Evolutionary conservation across 1,140 invertebrate genomes (phyloP).

Genomic region (Cotesia chilonis): DNA sequence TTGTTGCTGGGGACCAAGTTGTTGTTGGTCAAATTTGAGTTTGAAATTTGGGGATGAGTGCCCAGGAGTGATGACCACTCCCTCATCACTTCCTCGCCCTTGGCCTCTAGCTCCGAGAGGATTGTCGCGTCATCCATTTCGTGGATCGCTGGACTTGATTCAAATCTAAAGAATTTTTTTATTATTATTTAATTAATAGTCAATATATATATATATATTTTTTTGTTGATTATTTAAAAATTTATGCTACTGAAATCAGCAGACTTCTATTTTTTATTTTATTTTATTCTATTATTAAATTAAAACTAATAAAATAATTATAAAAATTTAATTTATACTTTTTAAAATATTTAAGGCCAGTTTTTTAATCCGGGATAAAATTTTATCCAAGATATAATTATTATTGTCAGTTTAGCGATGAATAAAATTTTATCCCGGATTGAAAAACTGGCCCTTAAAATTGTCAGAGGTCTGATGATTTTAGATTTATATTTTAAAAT

Average conservation of each 20-base stretch:
- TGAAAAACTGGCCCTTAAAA: too few relatives aligned
- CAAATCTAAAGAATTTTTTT: slow-evolving; percentile 53
- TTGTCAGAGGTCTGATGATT: too few relatives aligned
- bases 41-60: slow-evolving; percentile 55
- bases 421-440: too few relatives aligned
- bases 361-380: too few relatives aligned
- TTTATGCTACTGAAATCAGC: slow-evolving; percentile 62
- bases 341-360: too few relatives aligned
- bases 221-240: slow-evolving; percentile 48
- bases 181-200: background rate
- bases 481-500: background rate
- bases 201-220: slow-evolving; percentile 24
- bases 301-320: too few relatives aligned
- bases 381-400: too few relatives aligned
- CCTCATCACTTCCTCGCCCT: slow-evolving; percentile 67
- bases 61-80: slow-evolving; percentile 67
- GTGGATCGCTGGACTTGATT: slow-evolving; percentile 63
- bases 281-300: background rate
- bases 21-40: slow-evolving; percentile 59
- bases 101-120: slow-evolving; percentile 65
- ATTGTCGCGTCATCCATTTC: slow-evolving; percentile 66
- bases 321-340: too few relatives aligned
- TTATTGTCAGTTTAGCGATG: too few relatives aligned
- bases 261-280: too few relatives aligned
- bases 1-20: slow-evolving; percentile 50